Conservation (phyloP, 2,888 invertebrate genomes). For the Synergus umbraculus region DNA sequence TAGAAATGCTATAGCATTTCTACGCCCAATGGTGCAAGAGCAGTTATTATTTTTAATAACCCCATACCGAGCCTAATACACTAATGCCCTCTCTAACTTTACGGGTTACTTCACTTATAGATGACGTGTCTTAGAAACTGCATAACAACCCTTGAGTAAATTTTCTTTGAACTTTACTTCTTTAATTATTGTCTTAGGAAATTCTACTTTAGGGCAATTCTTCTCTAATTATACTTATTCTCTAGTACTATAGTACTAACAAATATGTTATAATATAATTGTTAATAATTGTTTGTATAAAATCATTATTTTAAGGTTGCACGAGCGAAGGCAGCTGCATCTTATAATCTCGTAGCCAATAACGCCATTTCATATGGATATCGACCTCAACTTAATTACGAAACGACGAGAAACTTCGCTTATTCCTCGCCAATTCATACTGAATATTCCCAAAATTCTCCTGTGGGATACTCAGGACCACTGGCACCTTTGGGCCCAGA, state of each 20-base stretch:
- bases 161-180: not conserved
- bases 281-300: not conserved
- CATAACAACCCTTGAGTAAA: constrained; percentile 69
- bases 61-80: not conserved
- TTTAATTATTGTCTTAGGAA: too few species aligned
- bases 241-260: too few species aligned
- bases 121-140: constrained; percentile 75
- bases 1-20: constrained; percentile 6
- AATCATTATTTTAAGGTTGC: not conserved
- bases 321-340: not conserved
- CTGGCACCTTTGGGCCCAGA: constrained; percentile 70
- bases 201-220: not conserved
- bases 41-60: constrained; percentile 23
- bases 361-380: constrained; percentile 1
- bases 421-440: constrained; percentile 24
- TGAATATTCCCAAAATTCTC: not conserved
- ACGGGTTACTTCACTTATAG: constrained; percentile 74
- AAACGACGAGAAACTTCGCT: constrained; percentile 1
- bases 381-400: constrained; percentile 21
- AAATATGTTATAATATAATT: too few species aligned
- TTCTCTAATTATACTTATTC: not conserved
- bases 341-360: not conserved
- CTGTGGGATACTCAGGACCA: constrained; percentile 41
- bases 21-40: not conserved
- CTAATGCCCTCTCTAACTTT: not conserved